Evolutionary conservation across 2,797 vertebrate species (phyloP), one percentile per base, ranked within the genome.

Genomic region (Xenopus petersii): DNA sequence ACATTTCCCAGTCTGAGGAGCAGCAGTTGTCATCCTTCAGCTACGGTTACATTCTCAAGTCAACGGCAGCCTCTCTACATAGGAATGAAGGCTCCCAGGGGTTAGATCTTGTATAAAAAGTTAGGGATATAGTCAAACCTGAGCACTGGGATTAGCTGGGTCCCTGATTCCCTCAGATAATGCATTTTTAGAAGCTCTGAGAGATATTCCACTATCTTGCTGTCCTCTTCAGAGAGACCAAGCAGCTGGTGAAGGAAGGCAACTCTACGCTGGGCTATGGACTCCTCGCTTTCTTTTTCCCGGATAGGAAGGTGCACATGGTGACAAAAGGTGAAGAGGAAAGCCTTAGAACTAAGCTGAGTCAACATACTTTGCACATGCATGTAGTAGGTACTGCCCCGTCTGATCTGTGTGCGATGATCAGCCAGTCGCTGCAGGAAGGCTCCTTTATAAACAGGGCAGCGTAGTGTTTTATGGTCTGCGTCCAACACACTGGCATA

Each of bases 91-190:
- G 65, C 56, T 51, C 64, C 24, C 26, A 48, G 24, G 21, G 21
- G 72, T 92, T 89, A 99, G 87, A 99, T 98, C 88, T 99, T 99
- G 90, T 97, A 97, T 89, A 98, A 93, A 93, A 94, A 89, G 90
- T 95, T 98, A 89, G 93, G 94, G 80, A 93, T 91, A 9, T 98
- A 99, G 89, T 94, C 94, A 86, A 98, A 98, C 89, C 89, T 92
- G 85, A 99, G 98, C 82, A 79, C 75, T 26, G 93, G 89, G 48
- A 73, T 87, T 12, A 58, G 67, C 71, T 83, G 79, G 58, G 83
- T 88, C 2, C 81, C 75, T 3, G 88, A 76, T 72, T 93, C 93
- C 82, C 92, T 89, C 70, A 95, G 81, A 83, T 95, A 98, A 83
- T 88, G 92, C 85, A 93, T 91, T 74, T 95, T 95, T 83, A 99